Conservation (phyloP, 2,113 vertebrate genomes). For the Hydropotes inermis region DNA sequence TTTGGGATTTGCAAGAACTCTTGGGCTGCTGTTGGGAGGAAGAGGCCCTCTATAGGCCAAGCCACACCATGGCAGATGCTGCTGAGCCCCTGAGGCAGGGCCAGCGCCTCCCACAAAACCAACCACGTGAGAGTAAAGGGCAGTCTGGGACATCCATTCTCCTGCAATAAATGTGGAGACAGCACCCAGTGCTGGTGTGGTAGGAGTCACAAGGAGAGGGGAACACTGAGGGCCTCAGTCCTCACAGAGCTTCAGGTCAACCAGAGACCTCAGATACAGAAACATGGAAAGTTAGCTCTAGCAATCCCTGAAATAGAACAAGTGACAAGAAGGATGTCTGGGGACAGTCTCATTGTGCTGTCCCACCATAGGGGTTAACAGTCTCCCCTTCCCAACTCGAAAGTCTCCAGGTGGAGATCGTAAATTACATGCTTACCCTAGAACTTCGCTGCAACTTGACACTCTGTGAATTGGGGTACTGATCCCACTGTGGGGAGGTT, state of each 20-base stretch:
- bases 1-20: background rate
- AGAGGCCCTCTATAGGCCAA: background rate
- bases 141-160: background rate
- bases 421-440: background rate
- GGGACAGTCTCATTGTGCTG: background rate
- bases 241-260: background rate
- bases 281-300: background rate
- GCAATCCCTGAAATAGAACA: background rate
- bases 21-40: background rate
- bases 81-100: background rate
- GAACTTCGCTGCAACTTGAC: background rate
- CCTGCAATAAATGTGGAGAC: background rate
- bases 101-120: background rate
- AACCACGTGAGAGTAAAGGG: background rate
- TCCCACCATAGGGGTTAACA: background rate
- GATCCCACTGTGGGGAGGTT: background rate
- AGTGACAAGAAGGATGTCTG: background rate
- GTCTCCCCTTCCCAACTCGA: background rate
- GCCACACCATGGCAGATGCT: background rate
- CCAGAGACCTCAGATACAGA: background rate
- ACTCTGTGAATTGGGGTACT: background rate
- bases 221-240: background rate
- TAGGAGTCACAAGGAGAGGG: background rate
- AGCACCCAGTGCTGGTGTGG: background rate
- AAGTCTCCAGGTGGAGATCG: background rate